Conservation (phyloP, 64 coral and sea anemone species). For the Platygyra sinensis region DNA sequence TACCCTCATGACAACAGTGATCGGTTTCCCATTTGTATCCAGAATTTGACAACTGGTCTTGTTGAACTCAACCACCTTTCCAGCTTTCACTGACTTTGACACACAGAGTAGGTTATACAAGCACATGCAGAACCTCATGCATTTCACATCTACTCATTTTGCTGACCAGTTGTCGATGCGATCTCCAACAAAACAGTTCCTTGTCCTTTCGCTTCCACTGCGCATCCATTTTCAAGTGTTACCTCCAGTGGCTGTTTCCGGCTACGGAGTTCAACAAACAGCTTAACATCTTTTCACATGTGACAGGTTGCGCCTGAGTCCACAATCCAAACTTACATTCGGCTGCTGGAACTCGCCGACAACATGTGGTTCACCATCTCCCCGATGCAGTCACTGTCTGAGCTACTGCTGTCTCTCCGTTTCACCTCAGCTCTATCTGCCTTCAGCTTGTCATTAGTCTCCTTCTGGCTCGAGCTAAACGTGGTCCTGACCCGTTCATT, state of each 20-base stretch:
- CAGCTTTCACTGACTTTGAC: too few species aligned
- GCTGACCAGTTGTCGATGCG: not conserved
- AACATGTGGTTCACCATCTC: slow-evolving; percentile 1
- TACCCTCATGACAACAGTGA: too few species aligned
- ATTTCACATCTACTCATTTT: not conserved
- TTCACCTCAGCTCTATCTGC: too few species aligned
- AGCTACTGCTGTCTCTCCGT: too few species aligned
- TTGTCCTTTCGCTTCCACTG: slow-evolving; percentile 42
- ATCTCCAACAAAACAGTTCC: not conserved
- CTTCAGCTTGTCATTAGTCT: too few species aligned
- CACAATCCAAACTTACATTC: slow-evolving; percentile 19
- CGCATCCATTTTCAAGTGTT: slow-evolving; percentile 47
- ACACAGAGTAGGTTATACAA: not conserved
- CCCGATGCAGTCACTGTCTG: too few species aligned
- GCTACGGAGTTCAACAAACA: slow-evolving; percentile 56
- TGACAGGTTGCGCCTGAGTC: too few species aligned
- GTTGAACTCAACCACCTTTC: too few species aligned
- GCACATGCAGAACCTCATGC: slow-evolving; percentile 45
- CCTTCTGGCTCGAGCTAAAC: too few species aligned
- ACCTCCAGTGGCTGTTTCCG: slow-evolving; percentile 43
- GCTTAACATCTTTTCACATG: slow-evolving; percentile 40
- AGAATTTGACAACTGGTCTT: too few species aligned
- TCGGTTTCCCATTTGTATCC: too few species aligned
- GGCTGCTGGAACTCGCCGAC: slow-evolving; percentile 5
- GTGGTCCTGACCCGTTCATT: too few species aligned